Conservation (phyloP, 2,113 vertebrate species). For the Campylomormyrus tamandua region DNA sequence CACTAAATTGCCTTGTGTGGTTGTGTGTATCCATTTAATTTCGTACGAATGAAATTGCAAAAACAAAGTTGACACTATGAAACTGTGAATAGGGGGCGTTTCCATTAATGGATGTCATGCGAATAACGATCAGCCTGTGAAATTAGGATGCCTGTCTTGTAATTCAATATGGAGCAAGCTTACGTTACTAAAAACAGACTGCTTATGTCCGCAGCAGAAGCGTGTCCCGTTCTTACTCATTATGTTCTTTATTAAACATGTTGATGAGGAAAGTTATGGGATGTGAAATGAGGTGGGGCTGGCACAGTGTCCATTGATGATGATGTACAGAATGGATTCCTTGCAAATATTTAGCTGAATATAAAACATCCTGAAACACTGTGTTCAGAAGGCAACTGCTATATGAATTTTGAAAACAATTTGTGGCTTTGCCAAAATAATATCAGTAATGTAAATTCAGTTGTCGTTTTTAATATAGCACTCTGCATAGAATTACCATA, state of each 20-base stretch:
- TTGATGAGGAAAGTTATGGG: slow-evolving; percentile 33
- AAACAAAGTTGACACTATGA: neutral
- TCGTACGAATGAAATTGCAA: neutral
- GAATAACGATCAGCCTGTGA: neutral
- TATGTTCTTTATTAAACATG: slow-evolving; percentile 30
- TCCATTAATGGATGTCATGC: neutral
- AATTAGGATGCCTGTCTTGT: neutral
- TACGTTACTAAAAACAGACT: slow-evolving; percentile 20
- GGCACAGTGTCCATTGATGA: neutral
- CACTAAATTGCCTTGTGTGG: slow-evolving; percentile 42
- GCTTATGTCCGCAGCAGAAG: slow-evolving; percentile 39
- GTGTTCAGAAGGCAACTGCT: neutral
- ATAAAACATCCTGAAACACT: neutral
- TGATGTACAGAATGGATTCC: neutral
- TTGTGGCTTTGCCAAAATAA: no score
- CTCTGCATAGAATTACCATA: neutral
- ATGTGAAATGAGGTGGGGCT: slow-evolving; percentile 13
- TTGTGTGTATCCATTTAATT: neutral
- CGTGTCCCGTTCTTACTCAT: slow-evolving; percentile 21
- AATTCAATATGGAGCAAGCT: neutral
- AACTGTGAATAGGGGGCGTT: neutral
- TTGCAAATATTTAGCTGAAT: neutral
- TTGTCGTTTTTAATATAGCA: neutral
- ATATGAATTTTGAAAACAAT: neutral
- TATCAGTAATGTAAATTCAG: neutral